A percentile compares a stretch with the other conserved stretches of the same genome.
Evolutionary conservation across 2,797 vertebrate genomes (phyloP).

Genomic region (Arrhamphus sclerolepis): DNA sequence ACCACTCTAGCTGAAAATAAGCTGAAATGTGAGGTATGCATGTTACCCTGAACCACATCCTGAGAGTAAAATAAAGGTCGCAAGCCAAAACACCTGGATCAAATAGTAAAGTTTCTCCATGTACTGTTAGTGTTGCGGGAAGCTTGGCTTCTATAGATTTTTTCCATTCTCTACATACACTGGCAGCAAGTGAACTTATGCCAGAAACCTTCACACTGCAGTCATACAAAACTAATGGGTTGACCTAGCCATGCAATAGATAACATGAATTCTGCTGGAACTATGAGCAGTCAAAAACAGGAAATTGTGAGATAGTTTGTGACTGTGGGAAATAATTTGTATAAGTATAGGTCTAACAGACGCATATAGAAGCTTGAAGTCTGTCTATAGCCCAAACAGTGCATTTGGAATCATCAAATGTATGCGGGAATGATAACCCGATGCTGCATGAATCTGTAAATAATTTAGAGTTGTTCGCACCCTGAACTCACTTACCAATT

Average conservation of each 20-base stretch:
- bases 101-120: too few species aligned
- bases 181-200: too few species aligned
- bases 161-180: too few species aligned
- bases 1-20: too few species aligned
- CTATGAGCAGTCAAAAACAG: conserved; percentile 1
- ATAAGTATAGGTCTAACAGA: conserved; percentile 11
- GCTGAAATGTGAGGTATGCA: too few species aligned
- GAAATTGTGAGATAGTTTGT: conserved; percentile 2
- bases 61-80: too few species aligned
- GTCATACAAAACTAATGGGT: too few species aligned
- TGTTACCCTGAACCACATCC: too few species aligned
- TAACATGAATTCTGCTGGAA: neutral
- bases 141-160: too few species aligned
- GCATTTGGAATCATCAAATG: conserved; percentile 37
- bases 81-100: too few species aligned
- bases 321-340: conserved; percentile 4
- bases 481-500: conserved; percentile 65
- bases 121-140: too few species aligned
- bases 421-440: conserved; percentile 67
- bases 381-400: conserved; percentile 9
- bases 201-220: too few species aligned
- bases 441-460: conserved; percentile 57
- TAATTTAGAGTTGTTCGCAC: conserved; percentile 67
- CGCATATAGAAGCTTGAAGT: conserved; percentile 16
- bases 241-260: neutral